Conservation (phyloP, 2,888 invertebrate species). For the Lasius platythorax region DNA sequence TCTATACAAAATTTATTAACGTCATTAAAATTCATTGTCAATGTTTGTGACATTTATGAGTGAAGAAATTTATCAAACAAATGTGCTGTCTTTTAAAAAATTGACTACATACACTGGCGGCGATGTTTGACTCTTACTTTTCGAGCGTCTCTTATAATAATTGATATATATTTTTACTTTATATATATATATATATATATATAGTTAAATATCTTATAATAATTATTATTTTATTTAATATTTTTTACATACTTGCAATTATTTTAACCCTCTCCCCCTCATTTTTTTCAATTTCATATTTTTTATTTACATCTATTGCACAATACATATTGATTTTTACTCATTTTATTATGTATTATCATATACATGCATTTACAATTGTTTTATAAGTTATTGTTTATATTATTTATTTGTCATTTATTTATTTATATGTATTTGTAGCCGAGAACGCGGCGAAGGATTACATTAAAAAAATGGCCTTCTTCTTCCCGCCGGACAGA, state of each 20-base stretch:
- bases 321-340: background rate
- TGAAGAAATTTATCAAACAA: background rate
- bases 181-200: background rate
- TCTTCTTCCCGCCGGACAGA: conserved; percentile 88
- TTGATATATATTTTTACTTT: background rate
- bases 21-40: background rate
- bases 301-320: background rate
- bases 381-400: conserved; percentile 4
- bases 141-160: background rate
- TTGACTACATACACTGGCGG: background rate
- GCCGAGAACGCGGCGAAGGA: conserved; percentile 92
- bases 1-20: too few species aligned
- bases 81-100: background rate
- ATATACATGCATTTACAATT: background rate
- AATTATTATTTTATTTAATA: background rate
- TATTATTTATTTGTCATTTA: conserved; percentile 11
- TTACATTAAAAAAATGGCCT: conserved; percentile 90
- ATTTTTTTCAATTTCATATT: background rate
- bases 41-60: background rate
- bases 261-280: background rate
- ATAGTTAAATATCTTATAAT: background rate
- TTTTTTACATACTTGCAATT: background rate
- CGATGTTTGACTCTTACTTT: background rate
- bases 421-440: conserved; percentile 82
- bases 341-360: background rate